These are phyloP conservation scores for Limnephilus lunatus DNA, from an alignment of 2,888 invertebrate species.

Conservation along the genomic window DNA sequence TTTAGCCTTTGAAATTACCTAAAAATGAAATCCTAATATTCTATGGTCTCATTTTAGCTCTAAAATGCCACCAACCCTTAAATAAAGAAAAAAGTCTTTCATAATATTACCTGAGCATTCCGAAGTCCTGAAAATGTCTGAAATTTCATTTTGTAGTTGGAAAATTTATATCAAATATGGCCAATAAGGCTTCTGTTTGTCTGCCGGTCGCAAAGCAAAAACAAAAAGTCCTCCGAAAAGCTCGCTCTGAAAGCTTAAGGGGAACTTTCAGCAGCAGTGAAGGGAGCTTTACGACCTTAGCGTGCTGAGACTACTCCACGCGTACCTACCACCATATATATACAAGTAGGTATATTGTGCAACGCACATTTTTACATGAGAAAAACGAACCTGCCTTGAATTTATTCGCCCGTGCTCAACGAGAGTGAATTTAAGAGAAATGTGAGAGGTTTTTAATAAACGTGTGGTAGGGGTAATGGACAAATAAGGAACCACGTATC, in stretches of 20 bases:
- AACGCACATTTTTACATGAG: slow-evolving; percentile 32
- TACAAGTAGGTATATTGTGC: neutral
- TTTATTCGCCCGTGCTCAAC: neutral
- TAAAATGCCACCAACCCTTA: neutral
- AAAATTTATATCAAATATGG: slow-evolving; percentile 43
- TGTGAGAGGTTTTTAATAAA: neutral
- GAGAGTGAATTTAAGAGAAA: neutral
- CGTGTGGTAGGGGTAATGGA: neutral
- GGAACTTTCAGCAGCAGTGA: slow-evolving; percentile 30
- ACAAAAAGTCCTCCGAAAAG: slow-evolving; percentile 36
- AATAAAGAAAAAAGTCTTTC: neutral
- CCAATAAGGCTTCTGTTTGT: slow-evolving; percentile 42
- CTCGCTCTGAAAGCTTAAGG: slow-evolving; percentile 45
- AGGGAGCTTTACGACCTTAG: slow-evolving; percentile 41
- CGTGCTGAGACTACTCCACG: slow-evolving; percentile 24
- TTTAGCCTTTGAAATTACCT: neutral
- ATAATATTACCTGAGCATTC: neutral
- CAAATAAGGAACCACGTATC: neutral
- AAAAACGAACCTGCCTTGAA: slow-evolving; percentile 29
- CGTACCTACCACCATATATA: neutral
- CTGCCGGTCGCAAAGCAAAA: slow-evolving; percentile 31
- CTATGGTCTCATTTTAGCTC: neutral
- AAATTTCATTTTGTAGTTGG: slow-evolving; percentile 30
- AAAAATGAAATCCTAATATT: neutral
- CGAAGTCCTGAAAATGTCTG: slow-evolving; percentile 8